Base-by-base conservation (phyloP, 1,140 invertebrate genomes). In the Lasaia peninsularis region DNA sequence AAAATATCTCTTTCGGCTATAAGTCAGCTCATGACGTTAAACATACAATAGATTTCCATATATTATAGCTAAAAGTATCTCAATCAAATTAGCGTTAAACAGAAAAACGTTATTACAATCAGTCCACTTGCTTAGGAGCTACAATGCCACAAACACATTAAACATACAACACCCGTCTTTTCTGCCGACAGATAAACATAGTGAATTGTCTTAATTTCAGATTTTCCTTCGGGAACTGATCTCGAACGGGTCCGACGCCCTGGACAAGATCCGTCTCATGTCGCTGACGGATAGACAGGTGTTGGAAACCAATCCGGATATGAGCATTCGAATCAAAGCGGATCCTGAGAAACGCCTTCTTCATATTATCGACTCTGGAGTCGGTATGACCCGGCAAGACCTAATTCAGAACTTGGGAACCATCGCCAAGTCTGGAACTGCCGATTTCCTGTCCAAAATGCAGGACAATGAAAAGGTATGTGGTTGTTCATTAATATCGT, bases 391-490 rank as follows among this genome's bases (percentile, higher is more conserved):
- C 0, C 96, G 97, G 76, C 89, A 94, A 58, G 98, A 99, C 81
- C 89, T 99, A 3, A 93, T 99, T 24, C 97, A 96, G 62, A 99
- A 99, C 90, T 91, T 99, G 35, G 99, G 99, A 65, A 99, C 99
- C 14, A 99, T 99, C 67, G 99, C 99, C 12, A 99, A 99, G 84
- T 99, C 99, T 9, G 98, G 99, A 59, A 99, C 99, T 0, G 97
- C 97, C 5, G 99, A 99, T 84, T 99, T 99, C 90, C 91, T 99
- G 18, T 93, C 94, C 12, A 99, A 99, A 89, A 94, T 99, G 91
- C 95, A 97, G 75, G 96, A 97, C 52, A 37, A 56, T 0, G 82
- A 81, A 32, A 77, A 79, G 71, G 78, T 80, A 62, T 8, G 1
- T 37, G 1, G 7, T 14, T 7, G 34, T 37, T 37, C 14, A 37